Conservation (phyloP, 2,888 invertebrate species). For the Eupithecia inturbata region DNA sequence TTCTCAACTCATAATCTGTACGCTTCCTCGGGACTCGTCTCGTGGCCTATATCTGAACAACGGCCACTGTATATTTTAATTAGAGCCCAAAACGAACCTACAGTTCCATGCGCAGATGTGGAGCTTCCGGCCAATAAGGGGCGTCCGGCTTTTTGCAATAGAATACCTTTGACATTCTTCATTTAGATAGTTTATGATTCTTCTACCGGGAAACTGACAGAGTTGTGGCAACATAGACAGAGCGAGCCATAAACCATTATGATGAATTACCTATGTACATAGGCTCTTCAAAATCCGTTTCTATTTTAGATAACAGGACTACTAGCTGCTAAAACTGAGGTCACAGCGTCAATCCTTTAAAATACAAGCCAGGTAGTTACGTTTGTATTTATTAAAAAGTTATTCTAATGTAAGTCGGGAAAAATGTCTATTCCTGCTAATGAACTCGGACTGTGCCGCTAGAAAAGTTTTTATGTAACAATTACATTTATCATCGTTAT, state of each 20-base stretch:
- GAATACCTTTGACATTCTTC: background rate
- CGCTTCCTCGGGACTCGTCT: background rate
- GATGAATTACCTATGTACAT: background rate
- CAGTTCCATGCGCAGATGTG: background rate
- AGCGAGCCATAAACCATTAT: background rate
- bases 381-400: too few species aligned
- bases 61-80: conserved; percentile 9
- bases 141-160: background rate
- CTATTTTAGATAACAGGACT: background rate
- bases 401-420: background rate
- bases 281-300: too few species aligned
- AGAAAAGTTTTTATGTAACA: background rate
- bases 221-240: background rate
- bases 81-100: background rate
- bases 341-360: too few species aligned
- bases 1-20: background rate
- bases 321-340: background rate
- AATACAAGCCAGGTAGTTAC: too few species aligned
- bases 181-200: background rate
- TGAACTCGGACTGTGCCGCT: background rate
- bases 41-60: conserved; percentile 13
- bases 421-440: background rate
- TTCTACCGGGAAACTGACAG: background rate
- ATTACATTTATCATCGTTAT: background rate
- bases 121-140: background rate